A percentile compares a stretch with the other conserved stretches of the same genome.
Conservation (phyloP, 1,140 invertebrate species). For the Diploscapter pachys region DNA sequence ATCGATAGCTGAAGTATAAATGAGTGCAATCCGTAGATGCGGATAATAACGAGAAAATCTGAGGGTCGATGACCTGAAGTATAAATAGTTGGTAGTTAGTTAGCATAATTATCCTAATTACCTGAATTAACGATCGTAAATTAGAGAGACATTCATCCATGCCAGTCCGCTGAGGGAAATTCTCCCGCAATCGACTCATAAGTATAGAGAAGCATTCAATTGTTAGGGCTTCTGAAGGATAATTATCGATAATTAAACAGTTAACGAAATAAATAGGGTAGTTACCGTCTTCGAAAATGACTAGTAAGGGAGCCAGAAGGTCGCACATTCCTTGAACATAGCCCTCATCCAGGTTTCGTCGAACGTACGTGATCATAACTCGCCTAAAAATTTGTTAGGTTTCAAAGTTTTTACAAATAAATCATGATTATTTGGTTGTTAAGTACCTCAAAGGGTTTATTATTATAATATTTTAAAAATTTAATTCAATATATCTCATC, state of each 20-base stretch:
- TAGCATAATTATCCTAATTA: slow-evolving; percentile 59
- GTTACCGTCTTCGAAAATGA: slow-evolving; percentile 78
- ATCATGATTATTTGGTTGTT: too few relatives aligned
- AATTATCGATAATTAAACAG: neutral
- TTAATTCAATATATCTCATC: too few relatives aligned
- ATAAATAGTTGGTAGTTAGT: too few relatives aligned
- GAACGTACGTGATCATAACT: slow-evolving; percentile 93
- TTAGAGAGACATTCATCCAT: slow-evolving; percentile 94
- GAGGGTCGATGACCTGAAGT: slow-evolving; percentile 78
- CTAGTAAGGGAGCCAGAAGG: slow-evolving; percentile 82
- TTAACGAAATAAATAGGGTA: neutral
- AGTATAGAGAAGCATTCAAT: slow-evolving; percentile 85
- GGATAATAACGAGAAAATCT: slow-evolving; percentile 81
- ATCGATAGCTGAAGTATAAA: slow-evolving; percentile 94
- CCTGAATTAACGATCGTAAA: slow-evolving; percentile 76
- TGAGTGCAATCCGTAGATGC: slow-evolving; percentile 90
- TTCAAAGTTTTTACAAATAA: too few relatives aligned
- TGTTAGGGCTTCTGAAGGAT: slow-evolving; percentile 73
- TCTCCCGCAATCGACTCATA: slow-evolving; percentile 82
- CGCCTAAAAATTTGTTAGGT: slow-evolving; percentile 62
- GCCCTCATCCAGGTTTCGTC: slow-evolving; percentile 80
- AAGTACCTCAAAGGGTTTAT: too few relatives aligned
- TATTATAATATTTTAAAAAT: too few relatives aligned
- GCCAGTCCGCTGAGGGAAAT: slow-evolving; percentile 85
- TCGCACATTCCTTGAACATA: slow-evolving; percentile 81